Evolutionary conservation across 1,140 invertebrate genomes (phyloP), one percentile per base, ranked within the genome.

Genomic region (Formica exsecta): DNA sequence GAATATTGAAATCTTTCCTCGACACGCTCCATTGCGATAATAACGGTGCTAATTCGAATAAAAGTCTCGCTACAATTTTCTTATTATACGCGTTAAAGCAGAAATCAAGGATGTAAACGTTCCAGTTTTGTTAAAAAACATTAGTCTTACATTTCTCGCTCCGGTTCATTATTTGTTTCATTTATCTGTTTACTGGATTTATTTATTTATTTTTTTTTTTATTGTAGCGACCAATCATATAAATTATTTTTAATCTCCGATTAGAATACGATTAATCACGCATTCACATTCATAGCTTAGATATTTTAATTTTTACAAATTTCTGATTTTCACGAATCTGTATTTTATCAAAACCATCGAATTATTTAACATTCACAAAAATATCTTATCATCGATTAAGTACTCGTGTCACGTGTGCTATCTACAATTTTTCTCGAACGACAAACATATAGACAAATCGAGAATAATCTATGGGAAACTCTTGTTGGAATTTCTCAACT

Each of bases 1-100:
- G 64, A 80, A 70, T 70, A 80, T 80, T 70, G 32, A 70, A 80
- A 57, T 80, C 48, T 57, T 80, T 16, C 44, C 44, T 70, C 77
- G 48, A 59, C 65, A 22, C 65, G 36, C 6, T 38, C 0, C 32
- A 32, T 8, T 29, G 76, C 32, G 32, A 80, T 41, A 54, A 36
- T 80, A 80, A 80, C 44, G 29, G 22, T 19, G 64, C 44, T 80
- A 59, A 70, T 80, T 80, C 51, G 36, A 51, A 70, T 68, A 57
- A 68, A 80, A 80, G 48, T 68, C 25, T 51, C 36, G 9, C n/a
- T 57, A 57, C 22, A n/a, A 68, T 19, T 80, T 80, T 80, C 48
- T 54, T 80, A 38, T 68, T 51, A 68, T 5, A 70, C 16, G 32
- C 16, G 25, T 32, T 16, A 32, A 54, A 68, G 11, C 22, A 32